A percentile compares a stretch with the other conserved stretches of the same genome.
Evolutionary conservation across 2,888 invertebrate genomes (phyloP).

Genomic region (Lepas anatifera): DNA sequence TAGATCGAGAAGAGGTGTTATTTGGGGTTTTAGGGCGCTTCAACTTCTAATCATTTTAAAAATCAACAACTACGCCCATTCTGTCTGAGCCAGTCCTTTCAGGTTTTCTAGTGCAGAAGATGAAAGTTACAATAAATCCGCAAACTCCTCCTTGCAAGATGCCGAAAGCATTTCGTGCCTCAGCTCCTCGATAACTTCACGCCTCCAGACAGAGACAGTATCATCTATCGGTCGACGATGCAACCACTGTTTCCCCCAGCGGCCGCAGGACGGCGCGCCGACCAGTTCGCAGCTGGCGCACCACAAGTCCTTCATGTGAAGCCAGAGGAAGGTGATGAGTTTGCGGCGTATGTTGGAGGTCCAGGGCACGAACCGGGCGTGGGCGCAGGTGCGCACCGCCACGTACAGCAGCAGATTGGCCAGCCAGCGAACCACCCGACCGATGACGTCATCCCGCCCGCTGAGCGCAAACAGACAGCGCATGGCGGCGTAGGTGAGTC

Average conservation of each 20-base stretch:
- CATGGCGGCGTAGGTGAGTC: background rate
- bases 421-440: background rate
- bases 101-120: too few species aligned
- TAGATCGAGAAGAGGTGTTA: too few species aligned
- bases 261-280: conserved; percentile 5
- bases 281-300: background rate
- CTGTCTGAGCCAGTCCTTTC: too few species aligned
- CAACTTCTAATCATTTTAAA: too few species aligned
- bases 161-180: too few species aligned
- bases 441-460: background rate
- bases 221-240: background rate
- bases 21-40: too few species aligned
- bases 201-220: background rate
- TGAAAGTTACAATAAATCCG: too few species aligned
- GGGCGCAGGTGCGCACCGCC: background rate
- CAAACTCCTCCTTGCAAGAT: too few species aligned
- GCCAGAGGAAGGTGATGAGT: background rate
- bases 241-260: background rate
- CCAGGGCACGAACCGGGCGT: conserved; percentile 1
- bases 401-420: background rate
- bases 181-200: background rate
- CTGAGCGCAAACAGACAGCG: background rate
- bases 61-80: too few species aligned
- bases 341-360: background rate
- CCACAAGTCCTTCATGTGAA: background rate